Evolutionary conservation across 2,113 vertebrate genomes (phyloP).

Genomic region (Chroicocephalus ridibundus): DNA sequence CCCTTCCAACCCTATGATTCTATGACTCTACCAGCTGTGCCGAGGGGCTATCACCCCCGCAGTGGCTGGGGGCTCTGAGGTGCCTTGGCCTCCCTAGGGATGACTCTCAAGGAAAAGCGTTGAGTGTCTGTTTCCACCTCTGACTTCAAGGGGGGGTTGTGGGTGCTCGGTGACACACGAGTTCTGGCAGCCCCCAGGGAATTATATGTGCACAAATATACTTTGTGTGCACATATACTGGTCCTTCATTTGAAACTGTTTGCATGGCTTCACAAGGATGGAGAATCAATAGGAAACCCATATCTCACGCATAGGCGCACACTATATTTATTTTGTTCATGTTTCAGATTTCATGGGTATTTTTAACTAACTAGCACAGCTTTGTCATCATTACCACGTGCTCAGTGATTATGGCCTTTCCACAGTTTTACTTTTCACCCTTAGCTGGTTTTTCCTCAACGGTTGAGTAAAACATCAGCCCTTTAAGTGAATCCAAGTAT

Average conservation of each 20-base stretch:
- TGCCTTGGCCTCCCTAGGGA: neutral
- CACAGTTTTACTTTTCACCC: neutral
- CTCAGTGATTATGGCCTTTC: neutral
- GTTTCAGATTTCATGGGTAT: neutral
- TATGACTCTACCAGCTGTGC: too few relatives aligned
- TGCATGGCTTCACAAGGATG: neutral
- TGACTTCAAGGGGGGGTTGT: neutral
- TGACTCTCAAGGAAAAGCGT: neutral
- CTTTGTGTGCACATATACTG: too few relatives aligned
- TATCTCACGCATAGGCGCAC: neutral
- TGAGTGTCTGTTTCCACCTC: neutral
- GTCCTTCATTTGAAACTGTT: neutral
- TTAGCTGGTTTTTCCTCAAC: neutral
- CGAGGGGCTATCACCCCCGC: accelerated
- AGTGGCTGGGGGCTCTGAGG: neutral
- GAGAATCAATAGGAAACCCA: neutral
- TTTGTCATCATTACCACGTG: neutral
- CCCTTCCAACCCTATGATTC: too few relatives aligned
- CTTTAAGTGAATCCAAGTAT: neutral
- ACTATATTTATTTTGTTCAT: neutral
- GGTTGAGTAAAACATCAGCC: neutral
- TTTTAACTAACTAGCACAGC: neutral
- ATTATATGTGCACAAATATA: accelerated
- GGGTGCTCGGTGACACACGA: neutral
- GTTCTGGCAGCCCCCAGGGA: neutral